Evolutionary conservation across 2,888 invertebrate genomes (phyloP), one percentile per base, ranked within the genome.

Genomic region (Sclerodermus sp.): DNA sequence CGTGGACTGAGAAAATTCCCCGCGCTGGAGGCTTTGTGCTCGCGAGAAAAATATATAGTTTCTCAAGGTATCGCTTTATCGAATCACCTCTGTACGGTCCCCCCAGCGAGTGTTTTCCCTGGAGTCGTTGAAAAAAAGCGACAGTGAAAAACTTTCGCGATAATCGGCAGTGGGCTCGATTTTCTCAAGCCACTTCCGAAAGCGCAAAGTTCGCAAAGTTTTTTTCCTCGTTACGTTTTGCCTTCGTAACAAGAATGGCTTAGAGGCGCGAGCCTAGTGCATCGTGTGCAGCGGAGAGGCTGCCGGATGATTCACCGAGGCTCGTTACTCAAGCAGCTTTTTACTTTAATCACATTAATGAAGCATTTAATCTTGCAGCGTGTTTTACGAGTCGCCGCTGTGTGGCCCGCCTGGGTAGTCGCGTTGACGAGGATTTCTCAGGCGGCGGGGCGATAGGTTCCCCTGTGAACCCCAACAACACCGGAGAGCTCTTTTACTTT

Each of bases 301-400:
- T 53, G 60, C 59, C 57, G 57, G 67, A 73, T 76, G 76, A 77
- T 77, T 76, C 74, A 77, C 66, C 66, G 66, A 47, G 57, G 57
- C 71, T 76, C 77, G 74, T 77, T 77, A 76, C 71, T 77, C 76
- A 74, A 64, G 60, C 74, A 71, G 73, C 73, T 77, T 77, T 77
- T 76, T 77, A 71, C 76, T 76, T 77, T 76, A 76, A 77, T 77
- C 77, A 76, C 76, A 76, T 77, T 77, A 77, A 77, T 76, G 77
- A 77, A 76, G 76, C 76, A 74, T 76, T 77, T 76, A 76, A 77
- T 77, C 77, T 75, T 73, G 53, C 76, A 66, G 74, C 76, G 70
- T 76, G 77, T 76, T 75, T 77, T 76, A 76, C 76, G 73, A 74
- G 74, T 73, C 69, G 69, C 58, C 71, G 68, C 67, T 76, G 76